phyloP scores from a whole-genome alignment of 2,888 invertebrate genomes.

The Poecilobothrus nobilitatus region DNA sequence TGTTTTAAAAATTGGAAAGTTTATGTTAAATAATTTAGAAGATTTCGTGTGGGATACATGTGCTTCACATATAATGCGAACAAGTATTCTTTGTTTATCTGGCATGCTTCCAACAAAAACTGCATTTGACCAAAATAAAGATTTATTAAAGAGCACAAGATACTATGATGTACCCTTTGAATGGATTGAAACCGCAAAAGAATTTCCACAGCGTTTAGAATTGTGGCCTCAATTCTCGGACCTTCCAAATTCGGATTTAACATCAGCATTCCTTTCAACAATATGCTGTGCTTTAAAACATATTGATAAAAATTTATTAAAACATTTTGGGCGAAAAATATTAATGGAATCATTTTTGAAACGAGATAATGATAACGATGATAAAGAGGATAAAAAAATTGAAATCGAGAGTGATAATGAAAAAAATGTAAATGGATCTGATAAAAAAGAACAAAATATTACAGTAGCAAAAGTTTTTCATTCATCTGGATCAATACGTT shows the following conservation, averaged over 20 bases:
- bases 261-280: slow-evolving; percentile 64
- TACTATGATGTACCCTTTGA: slow-evolving; percentile 49
- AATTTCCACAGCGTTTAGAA: slow-evolving; percentile 55
- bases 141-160: slow-evolving; percentile 29
- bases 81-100: slow-evolving; percentile 59
- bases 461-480: slow-evolving; percentile 55
- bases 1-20: slow-evolving; percentile 63
- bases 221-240: slow-evolving; percentile 72
- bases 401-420: slow-evolving; percentile 24
- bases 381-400: slow-evolving; percentile 31
- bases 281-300: slow-evolving; percentile 49
- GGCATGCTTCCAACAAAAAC: slow-evolving; percentile 52
- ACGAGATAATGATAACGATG: slow-evolving; percentile 26
- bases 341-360: slow-evolving; percentile 47
- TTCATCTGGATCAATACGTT: slow-evolving; percentile 51
- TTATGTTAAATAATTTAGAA: slow-evolving; percentile 73
- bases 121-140: slow-evolving; percentile 44
- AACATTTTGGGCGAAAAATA: slow-evolving; percentile 56
- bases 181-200: slow-evolving; percentile 54
- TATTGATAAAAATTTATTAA: slow-evolving; percentile 51
- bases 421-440: slow-evolving; percentile 15
- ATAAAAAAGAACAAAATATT: slow-evolving; percentile 23
- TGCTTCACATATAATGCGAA: slow-evolving; percentile 67
- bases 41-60: slow-evolving; percentile 72
- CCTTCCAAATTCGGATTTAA: slow-evolving; percentile 57